Evolutionary conservation across 2,113 vertebrate genomes (phyloP), one percentile per base, ranked within the genome.

Genomic region (Brachyhypopomus occidentalis): DNA sequence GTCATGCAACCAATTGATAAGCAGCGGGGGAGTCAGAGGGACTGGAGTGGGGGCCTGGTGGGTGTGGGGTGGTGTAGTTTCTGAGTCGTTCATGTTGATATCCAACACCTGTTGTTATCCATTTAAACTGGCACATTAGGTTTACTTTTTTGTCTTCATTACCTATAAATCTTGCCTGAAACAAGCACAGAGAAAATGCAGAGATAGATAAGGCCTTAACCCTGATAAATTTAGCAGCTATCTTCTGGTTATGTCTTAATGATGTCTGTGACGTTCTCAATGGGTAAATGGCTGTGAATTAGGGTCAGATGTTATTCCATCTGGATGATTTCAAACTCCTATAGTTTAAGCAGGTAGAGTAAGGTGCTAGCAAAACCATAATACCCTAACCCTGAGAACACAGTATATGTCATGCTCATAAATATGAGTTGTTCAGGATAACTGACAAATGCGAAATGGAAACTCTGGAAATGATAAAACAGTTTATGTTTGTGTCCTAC

Each of bases 81-180:
- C 79, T 92, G 91, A 92, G 82, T 92, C 90, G 92, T 92, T 79
- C 84, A 84, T 2, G 12, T 75, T 71, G 84, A 77, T 85, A 82
- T 80, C 84, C 84, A 82, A 63, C 72, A 87, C 77, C 83, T 83
- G 86, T 78, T 86, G 84, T 60, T 86, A 90, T 90, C 87, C 85
- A 91, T 90, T 90, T 89, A 90, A 92, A 84, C 87, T 82, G 84
- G 76, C 82, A 86, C 82, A 83, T 83, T 80, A 81, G 60, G 76
- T 79, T 79, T 83, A 12, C n/a, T 19, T 81, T 74, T 73, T 9
- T 9, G n/a, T 78, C n/a, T 64, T 23, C 36, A 20, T 34, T 59
- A 2, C 48, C n/a, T 41, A 11, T 7, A 45, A 11, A 16, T 20
- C 59, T 71, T 41, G 7, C 55, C 19, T 41, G 16, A 84, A 88